Evolutionary conservation across 2,113 vertebrate genomes (phyloP).

Genomic region (Calidris pygmaea): DNA sequence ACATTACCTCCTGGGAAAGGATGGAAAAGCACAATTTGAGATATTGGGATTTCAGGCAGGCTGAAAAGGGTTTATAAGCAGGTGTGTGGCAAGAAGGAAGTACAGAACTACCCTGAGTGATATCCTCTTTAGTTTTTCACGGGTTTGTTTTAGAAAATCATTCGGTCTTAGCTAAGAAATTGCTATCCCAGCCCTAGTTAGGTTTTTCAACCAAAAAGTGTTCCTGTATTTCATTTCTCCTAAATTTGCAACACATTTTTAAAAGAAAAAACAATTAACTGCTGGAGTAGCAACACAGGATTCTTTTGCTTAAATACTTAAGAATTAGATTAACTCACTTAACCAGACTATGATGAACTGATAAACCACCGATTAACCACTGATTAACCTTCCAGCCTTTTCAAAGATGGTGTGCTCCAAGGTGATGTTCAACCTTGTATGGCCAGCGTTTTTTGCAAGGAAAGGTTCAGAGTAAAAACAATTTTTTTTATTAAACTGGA

Average conservation of each 20-base stretch:
- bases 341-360: neutral
- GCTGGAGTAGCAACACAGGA: neutral
- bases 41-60: neutral
- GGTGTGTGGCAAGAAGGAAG: neutral
- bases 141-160: neutral
- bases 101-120: neutral
- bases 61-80: neutral
- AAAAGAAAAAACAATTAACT: neutral
- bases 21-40: neutral
- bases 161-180: neutral
- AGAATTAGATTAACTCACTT: neutral
- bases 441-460: neutral
- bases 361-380: neutral
- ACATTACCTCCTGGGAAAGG: neutral
- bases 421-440: neutral
- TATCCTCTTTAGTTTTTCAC: neutral
- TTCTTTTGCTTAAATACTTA: neutral
- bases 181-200: neutral
- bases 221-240: neutral
- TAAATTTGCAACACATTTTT: neutral
- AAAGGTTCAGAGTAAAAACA: neutral
- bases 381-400: neutral
- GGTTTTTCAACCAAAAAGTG: neutral
- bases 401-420: neutral
- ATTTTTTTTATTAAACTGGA: neutral